Conservation (phyloP, 2,888 invertebrate species). For the Gari tellinella region DNA sequence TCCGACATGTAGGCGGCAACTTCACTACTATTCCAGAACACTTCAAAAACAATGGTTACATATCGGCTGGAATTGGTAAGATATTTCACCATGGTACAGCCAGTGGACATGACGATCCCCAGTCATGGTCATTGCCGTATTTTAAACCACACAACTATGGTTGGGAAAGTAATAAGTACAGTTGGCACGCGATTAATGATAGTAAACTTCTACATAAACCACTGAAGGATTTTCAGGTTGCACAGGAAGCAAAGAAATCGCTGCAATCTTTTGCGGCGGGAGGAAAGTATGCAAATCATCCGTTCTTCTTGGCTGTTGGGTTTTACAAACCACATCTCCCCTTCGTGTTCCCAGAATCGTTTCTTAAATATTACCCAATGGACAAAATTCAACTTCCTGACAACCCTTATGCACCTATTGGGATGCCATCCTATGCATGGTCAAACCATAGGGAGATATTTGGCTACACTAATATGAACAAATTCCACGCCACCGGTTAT, state of each 20-base stretch:
- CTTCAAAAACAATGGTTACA: slow-evolving; percentile 62
- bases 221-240: slow-evolving; percentile 91
- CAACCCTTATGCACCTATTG: slow-evolving; percentile 64
- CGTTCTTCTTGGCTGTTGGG: slow-evolving; percentile 93
- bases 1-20: slow-evolving; percentile 60
- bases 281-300: slow-evolving; percentile 81
- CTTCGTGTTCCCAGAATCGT: slow-evolving; percentile 91
- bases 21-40: slow-evolving; percentile 64
- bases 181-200: slow-evolving; percentile 66
- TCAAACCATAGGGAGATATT: slow-evolving; percentile 58
- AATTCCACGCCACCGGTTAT: slow-evolving; percentile 59
- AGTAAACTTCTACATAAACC: slow-evolving; percentile 85
- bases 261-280: slow-evolving; percentile 83
- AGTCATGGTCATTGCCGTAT: slow-evolving; percentile 69
- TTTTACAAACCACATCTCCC: slow-evolving; percentile 96
- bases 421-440: slow-evolving; percentile 72
- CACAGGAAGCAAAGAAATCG: slow-evolving; percentile 88
- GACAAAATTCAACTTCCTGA: slow-evolving; percentile 56
- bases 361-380: slow-evolving; percentile 87
- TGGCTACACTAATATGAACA: slow-evolving; percentile 58
- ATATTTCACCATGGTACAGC: slow-evolving; percentile 59
- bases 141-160: slow-evolving; percentile 41
- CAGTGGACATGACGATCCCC: slow-evolving; percentile 60
- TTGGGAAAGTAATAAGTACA: slow-evolving; percentile 28
- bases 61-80: slow-evolving; percentile 59